phyloP scores from a whole-genome alignment of 2,888 invertebrate species.

The Pasiphila rectangulata region DNA sequence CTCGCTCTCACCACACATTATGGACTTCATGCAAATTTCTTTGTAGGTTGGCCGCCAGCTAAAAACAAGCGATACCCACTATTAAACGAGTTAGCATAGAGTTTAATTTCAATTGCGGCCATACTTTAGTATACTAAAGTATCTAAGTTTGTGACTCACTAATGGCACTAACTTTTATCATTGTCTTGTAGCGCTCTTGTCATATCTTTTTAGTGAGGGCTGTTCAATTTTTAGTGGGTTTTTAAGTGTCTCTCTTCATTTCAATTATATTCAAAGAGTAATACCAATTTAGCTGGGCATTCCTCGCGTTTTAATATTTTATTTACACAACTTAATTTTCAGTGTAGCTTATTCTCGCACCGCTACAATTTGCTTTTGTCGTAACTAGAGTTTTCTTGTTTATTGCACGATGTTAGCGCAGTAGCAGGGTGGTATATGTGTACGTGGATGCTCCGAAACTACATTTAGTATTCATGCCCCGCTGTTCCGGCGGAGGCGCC shows the following conservation, averaged over 20 bases:
- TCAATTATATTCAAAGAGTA: neutral
- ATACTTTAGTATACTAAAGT: conserved; percentile 30
- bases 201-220: conserved; percentile 14
- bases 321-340: too few relatives aligned
- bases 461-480: conserved; percentile 16
- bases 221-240: conserved; percentile 14
- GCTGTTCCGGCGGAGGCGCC: conserved; percentile 8
- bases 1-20: conserved; percentile 3
- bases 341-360: neutral
- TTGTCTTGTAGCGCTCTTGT: conserved; percentile 30
- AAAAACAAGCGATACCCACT: conserved; percentile 31
- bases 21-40: conserved; percentile 11
- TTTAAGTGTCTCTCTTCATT: conserved; percentile 8
- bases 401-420: too few relatives aligned
- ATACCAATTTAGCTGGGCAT: neutral
- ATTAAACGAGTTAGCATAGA: conserved; percentile 26
- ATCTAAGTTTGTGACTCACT: conserved; percentile 39
- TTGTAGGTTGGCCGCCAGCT: conserved; percentile 19
- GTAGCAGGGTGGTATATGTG: too few relatives aligned
- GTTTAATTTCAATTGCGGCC: conserved; percentile 38
- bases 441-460: neutral
- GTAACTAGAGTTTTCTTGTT: too few relatives aligned
- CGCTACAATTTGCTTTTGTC: too few relatives aligned
- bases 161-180: conserved; percentile 41
- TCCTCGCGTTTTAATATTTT: too few relatives aligned